phyloP scores from a whole-genome alignment of 2,113 vertebrate species.

The Lasiurus cinereus region DNA sequence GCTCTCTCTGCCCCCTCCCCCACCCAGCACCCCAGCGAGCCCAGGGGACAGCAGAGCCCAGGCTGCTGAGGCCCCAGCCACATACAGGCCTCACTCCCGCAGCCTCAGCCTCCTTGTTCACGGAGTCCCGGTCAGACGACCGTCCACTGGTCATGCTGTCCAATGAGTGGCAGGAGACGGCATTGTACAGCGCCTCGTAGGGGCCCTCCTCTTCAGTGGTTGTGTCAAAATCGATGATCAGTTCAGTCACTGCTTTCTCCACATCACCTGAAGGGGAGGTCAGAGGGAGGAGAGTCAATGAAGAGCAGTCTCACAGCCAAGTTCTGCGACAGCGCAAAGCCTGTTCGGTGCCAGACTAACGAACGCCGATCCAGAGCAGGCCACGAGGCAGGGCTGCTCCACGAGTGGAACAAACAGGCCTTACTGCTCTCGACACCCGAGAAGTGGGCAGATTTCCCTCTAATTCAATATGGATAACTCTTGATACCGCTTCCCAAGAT shows the following conservation, averaged over 20 bases:
- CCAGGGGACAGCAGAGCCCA: background rate
- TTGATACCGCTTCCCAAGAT: background rate
- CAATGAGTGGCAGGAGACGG: constrained; percentile 96
- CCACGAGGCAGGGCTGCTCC: background rate
- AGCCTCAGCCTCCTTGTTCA: constrained; percentile 89
- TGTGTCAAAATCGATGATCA: constrained; percentile 90
- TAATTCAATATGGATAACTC: background rate
- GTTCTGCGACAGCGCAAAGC: background rate
- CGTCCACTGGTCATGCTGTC: constrained; percentile 96
- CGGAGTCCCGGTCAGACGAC: constrained; percentile 94
- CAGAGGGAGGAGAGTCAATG: background rate
- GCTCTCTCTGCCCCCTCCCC: background rate
- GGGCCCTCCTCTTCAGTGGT: constrained; percentile 93
- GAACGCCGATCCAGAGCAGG: background rate
- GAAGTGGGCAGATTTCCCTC: background rate
- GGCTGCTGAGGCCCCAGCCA: background rate
- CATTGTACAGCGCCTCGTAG: constrained; percentile 95
- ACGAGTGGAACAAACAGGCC: background rate
- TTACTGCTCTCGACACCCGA: background rate
- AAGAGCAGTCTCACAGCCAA: background rate
- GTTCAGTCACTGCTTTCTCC: constrained; percentile 91
- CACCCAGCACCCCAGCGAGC: background rate
- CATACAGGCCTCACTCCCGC: constrained; percentile 87
- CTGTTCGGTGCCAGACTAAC: background rate
- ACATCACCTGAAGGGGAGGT: constrained; percentile 87